Percentiles rank a stretch among this genome's conserved stretches.
Conservation (phyloP, 2,797 vertebrate genomes). For the Anguilla marmorata region DNA sequence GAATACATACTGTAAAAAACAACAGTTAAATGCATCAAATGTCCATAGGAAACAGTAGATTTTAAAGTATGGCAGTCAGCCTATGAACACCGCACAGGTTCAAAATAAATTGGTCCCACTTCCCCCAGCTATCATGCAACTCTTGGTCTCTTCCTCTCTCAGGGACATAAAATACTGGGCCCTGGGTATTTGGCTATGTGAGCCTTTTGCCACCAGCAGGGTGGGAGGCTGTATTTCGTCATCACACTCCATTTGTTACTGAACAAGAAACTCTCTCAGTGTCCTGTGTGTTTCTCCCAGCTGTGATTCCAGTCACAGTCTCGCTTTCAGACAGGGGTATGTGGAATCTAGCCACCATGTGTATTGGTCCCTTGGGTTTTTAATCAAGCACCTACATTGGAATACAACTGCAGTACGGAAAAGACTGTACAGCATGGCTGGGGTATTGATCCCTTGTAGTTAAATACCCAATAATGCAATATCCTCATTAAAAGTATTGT, state of each 20-base stretch:
- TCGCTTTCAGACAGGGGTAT: neutral
- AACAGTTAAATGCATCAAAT: constrained; percentile 32
- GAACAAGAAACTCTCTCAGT: neutral
- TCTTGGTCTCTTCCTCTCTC: neutral
- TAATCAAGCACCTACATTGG: neutral
- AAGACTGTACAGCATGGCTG: neutral
- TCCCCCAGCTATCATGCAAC: constrained; percentile 8
- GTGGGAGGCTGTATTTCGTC: neutral
- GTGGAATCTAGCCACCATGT: neutral
- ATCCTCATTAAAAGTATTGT: constrained; percentile 24
- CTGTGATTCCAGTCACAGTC: constrained; percentile 9
- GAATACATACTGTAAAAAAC: constrained; percentile 32
- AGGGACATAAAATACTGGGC: neutral
- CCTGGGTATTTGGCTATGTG: neutral
- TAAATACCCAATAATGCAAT: constrained; percentile 23
- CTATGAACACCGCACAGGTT: constrained; percentile 25
- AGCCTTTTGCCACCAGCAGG: neutral
- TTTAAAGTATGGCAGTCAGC: constrained; percentile 24
- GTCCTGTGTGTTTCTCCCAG: neutral
- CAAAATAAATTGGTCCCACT: constrained; percentile 25
- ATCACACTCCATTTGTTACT: neutral
- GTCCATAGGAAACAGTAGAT: constrained; percentile 10
- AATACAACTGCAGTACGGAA: constrained; percentile 4
- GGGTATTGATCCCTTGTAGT: constrained; percentile 3
- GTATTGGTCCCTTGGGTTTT: neutral